These are phyloP conservation scores for Pristis pectinata DNA, from an alignment of 2,797 vertebrate species.

Conservation along the genomic window DNA sequence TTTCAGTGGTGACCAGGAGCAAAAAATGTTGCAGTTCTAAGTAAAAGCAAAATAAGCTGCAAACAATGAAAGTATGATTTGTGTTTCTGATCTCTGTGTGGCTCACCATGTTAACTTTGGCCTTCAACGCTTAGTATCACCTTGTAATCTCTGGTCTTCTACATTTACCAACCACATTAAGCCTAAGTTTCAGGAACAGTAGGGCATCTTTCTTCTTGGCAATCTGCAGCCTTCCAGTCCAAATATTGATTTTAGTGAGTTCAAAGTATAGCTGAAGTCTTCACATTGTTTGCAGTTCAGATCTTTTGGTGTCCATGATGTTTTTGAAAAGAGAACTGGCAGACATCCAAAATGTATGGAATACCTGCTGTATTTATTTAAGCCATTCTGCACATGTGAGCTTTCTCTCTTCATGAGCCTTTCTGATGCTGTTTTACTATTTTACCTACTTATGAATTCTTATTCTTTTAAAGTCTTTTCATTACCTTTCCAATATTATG, in stretches of 20 bases:
- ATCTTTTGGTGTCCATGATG: background rate
- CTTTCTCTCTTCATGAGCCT: background rate
- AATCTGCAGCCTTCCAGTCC: background rate
- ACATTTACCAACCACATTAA: background rate
- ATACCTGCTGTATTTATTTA: background rate
- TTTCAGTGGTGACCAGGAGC: background rate
- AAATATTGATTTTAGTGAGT: background rate
- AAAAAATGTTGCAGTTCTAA: background rate
- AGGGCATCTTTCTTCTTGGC: background rate
- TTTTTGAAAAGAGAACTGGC: background rate
- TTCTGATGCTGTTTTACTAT: background rate
- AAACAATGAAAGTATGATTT: background rate
- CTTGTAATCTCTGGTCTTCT: background rate
- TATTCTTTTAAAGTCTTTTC: too few relatives aligned
- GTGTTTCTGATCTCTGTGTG: background rate
- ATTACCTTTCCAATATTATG: too few relatives aligned
- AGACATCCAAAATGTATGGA: background rate
- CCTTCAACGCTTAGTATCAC: background rate
- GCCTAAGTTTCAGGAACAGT: background rate
- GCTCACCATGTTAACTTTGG: background rate
- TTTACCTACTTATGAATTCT: background rate
- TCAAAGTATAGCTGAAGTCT: background rate
- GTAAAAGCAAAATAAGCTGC: background rate
- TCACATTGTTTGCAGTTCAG: background rate
- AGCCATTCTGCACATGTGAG: too few relatives aligned